Evolutionary conservation across 2,888 invertebrate species (phyloP).

Genomic region (Drosophila algonquin): DNA sequence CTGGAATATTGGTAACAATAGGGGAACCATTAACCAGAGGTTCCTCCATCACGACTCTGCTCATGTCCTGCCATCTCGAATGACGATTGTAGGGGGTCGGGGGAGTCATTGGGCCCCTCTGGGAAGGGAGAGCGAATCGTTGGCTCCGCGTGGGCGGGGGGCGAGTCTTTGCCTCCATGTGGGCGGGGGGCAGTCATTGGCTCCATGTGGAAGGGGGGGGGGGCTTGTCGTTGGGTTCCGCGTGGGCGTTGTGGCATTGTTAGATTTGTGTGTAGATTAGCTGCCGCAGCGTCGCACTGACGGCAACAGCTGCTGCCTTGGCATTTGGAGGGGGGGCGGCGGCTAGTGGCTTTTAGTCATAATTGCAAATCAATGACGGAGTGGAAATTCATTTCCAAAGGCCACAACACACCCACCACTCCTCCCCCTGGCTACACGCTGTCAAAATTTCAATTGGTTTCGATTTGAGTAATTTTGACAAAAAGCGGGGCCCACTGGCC

Average conservation of each 20-base stretch:
- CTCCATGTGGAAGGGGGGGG: not conserved
- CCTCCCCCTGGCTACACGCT: not conserved
- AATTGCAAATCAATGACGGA: slow-evolving; percentile 76
- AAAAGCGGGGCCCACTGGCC: slow-evolving; percentile 34
- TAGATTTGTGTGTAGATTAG: slow-evolving; percentile 52
- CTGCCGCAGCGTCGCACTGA: slow-evolving; percentile 8
- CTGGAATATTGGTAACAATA: not conserved
- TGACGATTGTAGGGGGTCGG: not conserved
- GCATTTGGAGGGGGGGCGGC: too few relatives aligned
- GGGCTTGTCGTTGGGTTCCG: not conserved
- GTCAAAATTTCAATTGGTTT: slow-evolving; percentile 56
- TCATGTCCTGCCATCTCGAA: not conserved
- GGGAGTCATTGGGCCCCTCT: too few relatives aligned
- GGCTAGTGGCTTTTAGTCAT: slow-evolving; percentile 62
- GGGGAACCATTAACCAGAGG: not conserved
- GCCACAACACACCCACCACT: not conserved
- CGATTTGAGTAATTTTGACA: slow-evolving; percentile 55
- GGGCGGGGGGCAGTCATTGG: too few relatives aligned
- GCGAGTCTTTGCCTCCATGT: too few relatives aligned
- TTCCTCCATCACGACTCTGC: not conserved
- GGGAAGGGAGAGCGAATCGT: too few relatives aligned
- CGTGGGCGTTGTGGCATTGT: not conserved
- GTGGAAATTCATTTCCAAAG: slow-evolving; percentile 59
- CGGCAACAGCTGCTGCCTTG: slow-evolving; percentile 18
- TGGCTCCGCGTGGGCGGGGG: too few relatives aligned